Evolutionary conservation across 2,113 vertebrate genomes (phyloP).

Genomic region (Dasyprocta punctata): DNA sequence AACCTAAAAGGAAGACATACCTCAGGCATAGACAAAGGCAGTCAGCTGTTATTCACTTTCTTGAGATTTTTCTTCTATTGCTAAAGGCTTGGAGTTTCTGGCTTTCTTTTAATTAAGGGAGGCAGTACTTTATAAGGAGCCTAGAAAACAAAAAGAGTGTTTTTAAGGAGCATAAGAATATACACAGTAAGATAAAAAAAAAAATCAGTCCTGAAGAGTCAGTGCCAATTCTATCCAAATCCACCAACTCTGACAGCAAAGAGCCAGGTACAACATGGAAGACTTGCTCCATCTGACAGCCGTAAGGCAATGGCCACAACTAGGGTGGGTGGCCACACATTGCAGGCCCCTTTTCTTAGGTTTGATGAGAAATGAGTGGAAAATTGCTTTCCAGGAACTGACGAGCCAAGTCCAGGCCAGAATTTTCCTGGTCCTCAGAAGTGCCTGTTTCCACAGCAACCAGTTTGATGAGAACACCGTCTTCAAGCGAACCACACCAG

Average conservation of each 20-base stretch:
- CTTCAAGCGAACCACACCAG: background rate
- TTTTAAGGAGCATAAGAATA: slow-evolving; percentile 4
- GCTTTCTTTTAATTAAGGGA: background rate
- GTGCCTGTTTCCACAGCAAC: slow-evolving; percentile 67
- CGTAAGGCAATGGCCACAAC: background rate
- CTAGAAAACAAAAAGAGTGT: background rate
- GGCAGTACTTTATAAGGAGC: background rate
- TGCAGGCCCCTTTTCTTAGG: background rate
- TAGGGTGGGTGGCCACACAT: accelerated
- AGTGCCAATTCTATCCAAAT: background rate
- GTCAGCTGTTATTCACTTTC: background rate
- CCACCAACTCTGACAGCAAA: background rate
- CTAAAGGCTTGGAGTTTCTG: background rate
- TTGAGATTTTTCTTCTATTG: background rate
- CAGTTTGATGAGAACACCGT: background rate
- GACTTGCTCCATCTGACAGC: background rate
- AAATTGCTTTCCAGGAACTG: background rate
- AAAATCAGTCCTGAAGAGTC: background rate
- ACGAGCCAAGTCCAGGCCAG: slow-evolving; percentile 9
- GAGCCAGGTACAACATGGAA: background rate
- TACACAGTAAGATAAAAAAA: background rate
- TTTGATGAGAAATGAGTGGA: background rate
- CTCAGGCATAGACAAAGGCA: background rate
- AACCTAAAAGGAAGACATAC: background rate
- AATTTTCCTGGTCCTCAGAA: background rate